Percentiles rank a stretch among this genome's conserved stretches.
Conservation (phyloP, 2,113 vertebrate species). For the Alethe castanea region DNA sequence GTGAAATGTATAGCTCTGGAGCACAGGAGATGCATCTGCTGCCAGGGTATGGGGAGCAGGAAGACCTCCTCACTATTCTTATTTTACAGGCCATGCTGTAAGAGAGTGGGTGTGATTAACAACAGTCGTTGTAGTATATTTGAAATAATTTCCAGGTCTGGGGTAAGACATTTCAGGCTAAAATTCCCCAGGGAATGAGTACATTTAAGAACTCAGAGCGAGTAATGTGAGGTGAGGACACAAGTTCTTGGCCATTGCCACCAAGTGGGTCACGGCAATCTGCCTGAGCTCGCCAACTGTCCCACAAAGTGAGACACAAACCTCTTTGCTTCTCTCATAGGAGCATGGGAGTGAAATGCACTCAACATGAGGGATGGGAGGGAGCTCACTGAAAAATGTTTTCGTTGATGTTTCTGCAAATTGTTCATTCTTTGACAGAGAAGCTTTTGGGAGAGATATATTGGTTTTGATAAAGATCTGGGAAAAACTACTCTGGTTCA, state of each 20-base stretch:
- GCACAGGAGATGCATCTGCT: slow-evolving; percentile 36
- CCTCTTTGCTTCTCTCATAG: background rate
- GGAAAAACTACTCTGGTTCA: background rate
- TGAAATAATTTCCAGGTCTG: slow-evolving; percentile 32
- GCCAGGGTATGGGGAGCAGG: background rate
- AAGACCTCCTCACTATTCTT: slow-evolving; percentile 13
- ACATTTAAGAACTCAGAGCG: background rate
- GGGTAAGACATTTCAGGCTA: background rate
- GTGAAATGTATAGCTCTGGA: slow-evolving; percentile 15
- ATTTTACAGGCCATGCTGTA: background rate
- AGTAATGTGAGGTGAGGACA: background rate
- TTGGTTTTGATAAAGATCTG: background rate
- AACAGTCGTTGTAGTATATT: background rate
- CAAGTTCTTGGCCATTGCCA: background rate
- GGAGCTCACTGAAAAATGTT: background rate
- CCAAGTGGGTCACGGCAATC: background rate
- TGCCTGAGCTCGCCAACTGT: background rate
- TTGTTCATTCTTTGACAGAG: background rate
- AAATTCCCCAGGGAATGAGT: background rate
- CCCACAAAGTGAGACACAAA: background rate
- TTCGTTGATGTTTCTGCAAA: background rate
- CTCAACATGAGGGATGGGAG: background rate
- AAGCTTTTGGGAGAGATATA: background rate
- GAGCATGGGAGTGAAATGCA: background rate
- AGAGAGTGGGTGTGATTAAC: slow-evolving; percentile 17